Conservation (phyloP, 2,113 vertebrate genomes). For the Centropristis striata region DNA sequence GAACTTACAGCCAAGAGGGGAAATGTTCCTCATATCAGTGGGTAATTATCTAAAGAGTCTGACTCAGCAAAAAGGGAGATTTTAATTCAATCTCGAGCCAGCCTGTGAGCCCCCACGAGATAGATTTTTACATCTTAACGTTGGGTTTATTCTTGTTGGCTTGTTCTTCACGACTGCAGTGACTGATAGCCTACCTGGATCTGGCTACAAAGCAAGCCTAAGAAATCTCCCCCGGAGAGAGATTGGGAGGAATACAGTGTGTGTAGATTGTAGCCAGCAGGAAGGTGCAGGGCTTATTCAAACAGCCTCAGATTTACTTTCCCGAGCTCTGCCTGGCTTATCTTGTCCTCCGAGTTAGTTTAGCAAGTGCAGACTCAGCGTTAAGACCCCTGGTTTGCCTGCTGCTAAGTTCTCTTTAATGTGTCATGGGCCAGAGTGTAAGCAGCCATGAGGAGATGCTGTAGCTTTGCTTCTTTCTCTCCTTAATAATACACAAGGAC, state of each 20-base stretch:
- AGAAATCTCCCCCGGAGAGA: conserved; percentile 68
- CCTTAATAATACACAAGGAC: conserved; percentile 62
- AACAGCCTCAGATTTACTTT: conserved; percentile 75
- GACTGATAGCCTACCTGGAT: conserved; percentile 76
- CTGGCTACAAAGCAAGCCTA: conserved; percentile 63
- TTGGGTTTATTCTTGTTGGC: conserved; percentile 64
- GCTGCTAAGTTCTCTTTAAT: conserved; percentile 65
- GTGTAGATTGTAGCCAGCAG: conserved; percentile 60
- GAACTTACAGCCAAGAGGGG: conserved; percentile 72
- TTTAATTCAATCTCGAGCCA: conserved; percentile 77
- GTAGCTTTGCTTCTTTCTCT: conserved; percentile 53
- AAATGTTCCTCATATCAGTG: conserved; percentile 76
- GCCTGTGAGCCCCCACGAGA: conserved; percentile 66
- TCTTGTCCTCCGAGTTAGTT: conserved; percentile 66
- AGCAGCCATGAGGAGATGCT: conserved; percentile 53
- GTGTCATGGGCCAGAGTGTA: conserved; percentile 61
- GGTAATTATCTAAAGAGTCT: conserved; percentile 81
- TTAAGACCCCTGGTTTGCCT: conserved; percentile 52
- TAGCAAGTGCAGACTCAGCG: conserved; percentile 76
- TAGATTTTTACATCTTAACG: conserved; percentile 67
- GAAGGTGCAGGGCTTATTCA: conserved; percentile 73
- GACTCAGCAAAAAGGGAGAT: conserved; percentile 82
- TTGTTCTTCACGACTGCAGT: conserved; percentile 63
- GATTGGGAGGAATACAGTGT: conserved; percentile 58
- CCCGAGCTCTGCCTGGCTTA: conserved; percentile 72